These are phyloP conservation scores for Chaetogeoica ovagalla DNA, from an alignment of 2,888 invertebrate species.

Conservation along the genomic window DNA sequence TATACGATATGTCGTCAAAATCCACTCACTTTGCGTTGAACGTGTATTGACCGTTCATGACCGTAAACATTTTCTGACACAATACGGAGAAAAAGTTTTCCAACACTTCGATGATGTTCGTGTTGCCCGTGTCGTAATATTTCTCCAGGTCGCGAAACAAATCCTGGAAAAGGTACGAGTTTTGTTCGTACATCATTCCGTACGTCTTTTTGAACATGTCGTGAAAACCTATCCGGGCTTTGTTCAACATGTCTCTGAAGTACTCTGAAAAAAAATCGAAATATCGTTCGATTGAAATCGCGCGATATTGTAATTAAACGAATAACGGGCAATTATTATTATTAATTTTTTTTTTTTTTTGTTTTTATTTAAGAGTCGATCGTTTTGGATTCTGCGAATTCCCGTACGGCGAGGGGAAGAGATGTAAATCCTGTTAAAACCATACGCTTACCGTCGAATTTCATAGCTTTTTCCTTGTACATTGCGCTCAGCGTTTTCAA, in stretches of 20 bases:
- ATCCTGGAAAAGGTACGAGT: constrained; percentile 88
- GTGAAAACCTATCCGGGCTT: constrained; percentile 85
- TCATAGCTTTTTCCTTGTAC: constrained; percentile 74
- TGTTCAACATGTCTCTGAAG: constrained; percentile 80
- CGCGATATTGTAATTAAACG: too few relatives aligned
- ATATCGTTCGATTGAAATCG: too few relatives aligned
- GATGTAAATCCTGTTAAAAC: too few relatives aligned
- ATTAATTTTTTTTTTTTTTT: too few relatives aligned
- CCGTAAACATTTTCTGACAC: constrained; percentile 94
- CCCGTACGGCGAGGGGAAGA: too few relatives aligned
- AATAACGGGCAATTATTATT: too few relatives aligned
- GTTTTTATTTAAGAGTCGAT: too few relatives aligned
- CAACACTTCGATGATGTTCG: constrained; percentile 83
- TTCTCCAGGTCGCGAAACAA: constrained; percentile 86
- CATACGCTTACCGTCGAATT: constrained; percentile 76
- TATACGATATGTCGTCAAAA: too few relatives aligned
- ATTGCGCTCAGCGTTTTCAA: constrained; percentile 75
- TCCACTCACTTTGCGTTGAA: constrained; percentile 78
- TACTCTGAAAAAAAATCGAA: constrained; percentile 70
- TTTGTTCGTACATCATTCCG: constrained; percentile 91
- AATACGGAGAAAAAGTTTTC: constrained; percentile 90
- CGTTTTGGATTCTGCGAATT: too few relatives aligned
- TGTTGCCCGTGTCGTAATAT: constrained; percentile 83
- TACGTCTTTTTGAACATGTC: constrained; percentile 95
- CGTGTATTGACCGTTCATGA: constrained; percentile 88